Base-by-base conservation (phyloP, 2,113 vertebrate species). In the Chaenogobius annularis region DNA sequence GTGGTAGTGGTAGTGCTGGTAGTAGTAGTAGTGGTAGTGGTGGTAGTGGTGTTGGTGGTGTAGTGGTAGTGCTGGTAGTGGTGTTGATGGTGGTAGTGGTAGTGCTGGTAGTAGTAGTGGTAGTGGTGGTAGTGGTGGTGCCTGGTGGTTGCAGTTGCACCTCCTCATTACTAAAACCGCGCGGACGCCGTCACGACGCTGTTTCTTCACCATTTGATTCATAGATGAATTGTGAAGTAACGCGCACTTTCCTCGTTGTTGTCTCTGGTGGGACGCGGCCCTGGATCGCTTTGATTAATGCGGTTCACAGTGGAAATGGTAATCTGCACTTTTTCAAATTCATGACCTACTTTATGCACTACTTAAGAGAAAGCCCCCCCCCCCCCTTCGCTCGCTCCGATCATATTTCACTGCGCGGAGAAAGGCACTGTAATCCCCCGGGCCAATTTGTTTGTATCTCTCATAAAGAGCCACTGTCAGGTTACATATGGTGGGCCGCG, bases 281-380 rank as follows among this genome's bases (percentile, higher is more conserved):
- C 82, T 8, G 35, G 77, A 84, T 88, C 74, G 26, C 35, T 78
- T n/a, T 93, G 90, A 93, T 93, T 91, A 92, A 93, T 92, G 89
- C 75, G 70, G 86, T 55, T 66, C 70, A 82, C 73, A 73, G 48
- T 79, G 82, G 72, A 85, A 90, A 91, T 86, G 78, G 81, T 91
- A 91, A 91, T 93, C 81, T 85, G 75, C 80, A 86, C 81, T 85
- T 90, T 61, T 84, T 90, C 70, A 86, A 87, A 91, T 88, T 78
- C 84, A 83, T 90, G 90, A 86, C 90, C 92, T 90, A 92, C 82
- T 92, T 93, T 85, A 83, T 90, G 86, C 78, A 88, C 89, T 88
- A 80, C 89, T 66, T 66, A 55, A 67, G 77, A 74, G 73, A 78
- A 70, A 77, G 77, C 63, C 4, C 26, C 26, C 26, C n/a, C 9